These are phyloP conservation scores for Megaceryle torquata DNA, from an alignment of 2,113 vertebrate genomes.

Conservation along the genomic window DNA sequence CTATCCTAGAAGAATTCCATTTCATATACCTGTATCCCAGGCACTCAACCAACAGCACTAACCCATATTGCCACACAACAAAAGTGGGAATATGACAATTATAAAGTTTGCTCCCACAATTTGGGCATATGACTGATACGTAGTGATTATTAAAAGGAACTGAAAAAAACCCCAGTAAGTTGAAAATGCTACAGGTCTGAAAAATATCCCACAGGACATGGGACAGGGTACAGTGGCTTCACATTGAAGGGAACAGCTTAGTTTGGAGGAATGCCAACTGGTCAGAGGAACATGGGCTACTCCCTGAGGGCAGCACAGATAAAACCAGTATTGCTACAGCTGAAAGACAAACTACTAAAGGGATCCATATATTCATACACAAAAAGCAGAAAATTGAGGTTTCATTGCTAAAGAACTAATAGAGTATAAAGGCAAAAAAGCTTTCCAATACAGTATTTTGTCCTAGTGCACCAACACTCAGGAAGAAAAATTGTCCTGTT, in stretches of 20 bases:
- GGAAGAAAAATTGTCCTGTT: not conserved
- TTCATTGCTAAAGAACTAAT: not conserved
- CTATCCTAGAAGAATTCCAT: not conserved
- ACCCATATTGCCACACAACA: accelerated
- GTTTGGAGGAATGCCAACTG: not conserved
- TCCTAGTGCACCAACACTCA: not conserved
- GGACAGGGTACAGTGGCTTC: not conserved
- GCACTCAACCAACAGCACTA: not conserved
- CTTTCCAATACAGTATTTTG: not conserved
- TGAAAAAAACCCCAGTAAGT: not conserved
- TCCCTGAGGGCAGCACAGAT: not conserved
- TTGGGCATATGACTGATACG: accelerated
- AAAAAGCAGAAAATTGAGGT: not conserved
- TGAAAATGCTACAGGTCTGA: not conserved
- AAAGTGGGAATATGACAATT: not conserved
- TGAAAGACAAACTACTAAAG: not conserved
- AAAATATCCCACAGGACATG: not conserved
- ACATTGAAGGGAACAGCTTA: not conserved
- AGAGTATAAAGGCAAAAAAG: not conserved
- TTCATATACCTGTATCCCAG: not conserved
- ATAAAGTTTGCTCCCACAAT: not conserved
- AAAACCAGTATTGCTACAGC: not conserved
- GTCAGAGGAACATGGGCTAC: not conserved
- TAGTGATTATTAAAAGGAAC: not conserved
- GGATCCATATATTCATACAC: not conserved